Evolutionary conservation across 2,888 invertebrate species (phyloP).

Genomic region (Oscheius sp.): DNA sequence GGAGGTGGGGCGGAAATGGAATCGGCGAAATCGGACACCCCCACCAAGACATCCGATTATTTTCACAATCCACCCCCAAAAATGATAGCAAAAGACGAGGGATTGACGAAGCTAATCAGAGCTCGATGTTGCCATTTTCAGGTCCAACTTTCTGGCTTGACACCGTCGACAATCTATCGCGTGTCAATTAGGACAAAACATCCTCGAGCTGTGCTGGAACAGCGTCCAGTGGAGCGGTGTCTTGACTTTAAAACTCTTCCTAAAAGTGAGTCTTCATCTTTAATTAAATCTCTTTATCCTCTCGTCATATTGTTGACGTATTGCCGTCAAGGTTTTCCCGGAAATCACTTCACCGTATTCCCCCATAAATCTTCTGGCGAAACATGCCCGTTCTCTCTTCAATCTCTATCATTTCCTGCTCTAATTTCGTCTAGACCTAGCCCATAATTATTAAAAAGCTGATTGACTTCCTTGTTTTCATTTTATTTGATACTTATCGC

Average conservation of each 20-base stretch:
- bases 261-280: slow-evolving; percentile 63
- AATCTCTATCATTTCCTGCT: too few species aligned
- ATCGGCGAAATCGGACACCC: slow-evolving; percentile 26
- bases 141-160: slow-evolving; percentile 80
- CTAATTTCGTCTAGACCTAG: too few species aligned
- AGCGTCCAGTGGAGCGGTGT: slow-evolving; percentile 77
- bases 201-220: slow-evolving; percentile 77
- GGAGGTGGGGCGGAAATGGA: slow-evolving; percentile 16
- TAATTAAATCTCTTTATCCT: too few species aligned
- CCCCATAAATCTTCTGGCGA: too few species aligned
- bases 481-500: too few species aligned
- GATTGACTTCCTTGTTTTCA: too few species aligned
- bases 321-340: too few species aligned
- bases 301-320: too few species aligned
- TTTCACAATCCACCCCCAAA: slow-evolving; percentile 6
- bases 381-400: too few species aligned
- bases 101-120: too few species aligned
- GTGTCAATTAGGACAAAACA: slow-evolving; percentile 95
- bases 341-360: too few species aligned
- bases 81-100: background rate
- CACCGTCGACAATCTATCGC: slow-evolving; percentile 94
- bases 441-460: too few species aligned
- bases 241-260: slow-evolving; percentile 90
- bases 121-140: slow-evolving; percentile 35
- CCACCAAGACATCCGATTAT: slow-evolving; percentile 18